Evolutionary conservation across 2,113 vertebrate species (phyloP).

Genomic region (Damaliscus lunatus): DNA sequence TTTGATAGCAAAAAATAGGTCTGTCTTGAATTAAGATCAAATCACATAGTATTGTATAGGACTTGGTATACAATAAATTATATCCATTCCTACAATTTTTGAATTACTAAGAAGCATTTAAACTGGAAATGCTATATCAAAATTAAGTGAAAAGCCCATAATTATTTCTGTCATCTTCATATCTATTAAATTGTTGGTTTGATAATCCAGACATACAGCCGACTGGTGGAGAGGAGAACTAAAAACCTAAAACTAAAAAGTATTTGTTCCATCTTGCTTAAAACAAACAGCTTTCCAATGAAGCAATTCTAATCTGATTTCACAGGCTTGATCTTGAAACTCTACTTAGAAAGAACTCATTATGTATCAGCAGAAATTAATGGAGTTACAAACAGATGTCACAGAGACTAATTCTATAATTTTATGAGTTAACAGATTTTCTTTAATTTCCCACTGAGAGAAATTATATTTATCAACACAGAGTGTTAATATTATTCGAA

Average conservation of each 20-base stretch:
- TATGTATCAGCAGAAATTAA: conserved; percentile 36
- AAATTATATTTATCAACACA: not conserved
- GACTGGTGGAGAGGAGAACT: not conserved
- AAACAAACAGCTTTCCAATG: not conserved
- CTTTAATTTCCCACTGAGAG: not conserved
- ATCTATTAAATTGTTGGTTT: not conserved
- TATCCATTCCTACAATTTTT: not conserved
- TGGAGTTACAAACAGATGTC: conserved; percentile 32
- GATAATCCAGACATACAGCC: not conserved
- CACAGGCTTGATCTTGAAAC: not conserved
- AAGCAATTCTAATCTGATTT: conserved; percentile 34
- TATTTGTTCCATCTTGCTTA: not conserved
- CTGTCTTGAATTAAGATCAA: not conserved
- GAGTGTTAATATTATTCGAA: not conserved
- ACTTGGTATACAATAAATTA: not conserved
- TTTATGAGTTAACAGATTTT: not conserved
- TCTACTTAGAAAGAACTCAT: conserved; percentile 30
- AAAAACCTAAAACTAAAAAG: not conserved
- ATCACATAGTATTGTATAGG: not conserved
- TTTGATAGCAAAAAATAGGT: not conserved
- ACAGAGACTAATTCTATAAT: not conserved
- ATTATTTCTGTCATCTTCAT: not conserved
- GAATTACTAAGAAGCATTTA: not conserved
- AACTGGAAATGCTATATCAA: not conserved
- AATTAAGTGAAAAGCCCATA: not conserved